These are phyloP conservation scores for Prochilodus magdalenae DNA, from an alignment of 2,113 vertebrate genomes.

Conservation along the genomic window DNA sequence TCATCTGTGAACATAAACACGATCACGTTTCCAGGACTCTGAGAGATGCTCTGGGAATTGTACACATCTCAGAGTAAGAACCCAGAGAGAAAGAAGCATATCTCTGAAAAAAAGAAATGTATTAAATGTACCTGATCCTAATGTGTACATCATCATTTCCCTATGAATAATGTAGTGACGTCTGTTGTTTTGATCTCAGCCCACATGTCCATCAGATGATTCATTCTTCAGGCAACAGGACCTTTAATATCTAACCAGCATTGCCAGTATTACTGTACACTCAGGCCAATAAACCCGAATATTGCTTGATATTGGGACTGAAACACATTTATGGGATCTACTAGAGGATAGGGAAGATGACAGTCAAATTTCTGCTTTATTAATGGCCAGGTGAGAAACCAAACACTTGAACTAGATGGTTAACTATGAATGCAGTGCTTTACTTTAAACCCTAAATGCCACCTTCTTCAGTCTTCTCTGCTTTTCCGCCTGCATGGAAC, in stretches of 20 bases:
- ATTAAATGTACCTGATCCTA: neutral
- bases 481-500: neutral
- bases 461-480: slow-evolving; percentile 5
- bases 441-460: neutral
- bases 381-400: neutral
- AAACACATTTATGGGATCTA: too few species aligned
- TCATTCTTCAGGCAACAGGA: slow-evolving; percentile 8
- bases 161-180: neutral
- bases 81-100: neutral
- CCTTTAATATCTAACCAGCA: neutral
- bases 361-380: neutral
- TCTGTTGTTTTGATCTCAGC: neutral
- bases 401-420: slow-evolving; percentile 3
- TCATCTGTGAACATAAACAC: slow-evolving; percentile 21
- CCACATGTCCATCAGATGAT: neutral
- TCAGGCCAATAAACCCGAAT: neutral
- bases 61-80: neutral
- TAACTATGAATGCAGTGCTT: slow-evolving; percentile 9
- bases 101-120: neutral
- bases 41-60: neutral
- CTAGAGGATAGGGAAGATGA: too few species aligned
- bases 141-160: neutral
- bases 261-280: neutral
- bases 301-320: neutral
- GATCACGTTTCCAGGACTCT: slow-evolving; percentile 1